A percentile compares a stretch with the other conserved stretches of the same genome.
Conservation (phyloP, 92 coral and sea anemone species). For the Diadumene lineata region DNA sequence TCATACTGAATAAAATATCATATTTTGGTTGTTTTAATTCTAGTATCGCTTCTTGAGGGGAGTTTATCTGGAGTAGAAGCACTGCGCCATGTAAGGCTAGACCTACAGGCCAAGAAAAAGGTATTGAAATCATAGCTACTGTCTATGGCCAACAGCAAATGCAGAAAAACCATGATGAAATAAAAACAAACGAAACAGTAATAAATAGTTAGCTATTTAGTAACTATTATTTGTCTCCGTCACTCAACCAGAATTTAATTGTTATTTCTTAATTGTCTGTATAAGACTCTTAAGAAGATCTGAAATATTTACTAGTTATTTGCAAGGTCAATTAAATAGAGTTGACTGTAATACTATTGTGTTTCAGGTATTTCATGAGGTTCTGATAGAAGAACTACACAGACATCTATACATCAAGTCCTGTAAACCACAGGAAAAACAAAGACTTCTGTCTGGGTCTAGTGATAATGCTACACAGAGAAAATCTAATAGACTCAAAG, state of each 20-base stretch:
- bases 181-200: no score
- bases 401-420: slow-evolving; percentile 92
- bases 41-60: slow-evolving; percentile 88
- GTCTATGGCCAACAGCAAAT: neutral
- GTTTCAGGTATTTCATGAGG: slow-evolving; percentile 83
- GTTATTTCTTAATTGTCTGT: no score
- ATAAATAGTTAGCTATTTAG: no score
- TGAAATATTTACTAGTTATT: no score
- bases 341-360: no score
- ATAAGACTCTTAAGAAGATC: no score
- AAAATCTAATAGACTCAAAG: slow-evolving; percentile 29
- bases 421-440: slow-evolving; percentile 34
- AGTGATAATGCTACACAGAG: slow-evolving; percentile 32
- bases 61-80: slow-evolving; percentile 97
- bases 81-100: slow-evolving; percentile 88
- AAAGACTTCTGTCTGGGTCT: slow-evolving; percentile 43
- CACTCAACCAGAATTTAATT: no score
- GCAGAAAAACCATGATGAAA: neutral
- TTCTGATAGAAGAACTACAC: slow-evolving; percentile 83
- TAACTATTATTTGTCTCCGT: no score
- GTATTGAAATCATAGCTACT: slow-evolving; percentile 16
- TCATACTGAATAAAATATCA: no score
- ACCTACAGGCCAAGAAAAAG: slow-evolving; percentile 87
- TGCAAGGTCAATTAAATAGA: no score
- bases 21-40: neutral